Evolutionary conservation across 2,113 vertebrate species (phyloP), one percentile per base, ranked within the genome.

Genomic region (Caranx melampygus): DNA sequence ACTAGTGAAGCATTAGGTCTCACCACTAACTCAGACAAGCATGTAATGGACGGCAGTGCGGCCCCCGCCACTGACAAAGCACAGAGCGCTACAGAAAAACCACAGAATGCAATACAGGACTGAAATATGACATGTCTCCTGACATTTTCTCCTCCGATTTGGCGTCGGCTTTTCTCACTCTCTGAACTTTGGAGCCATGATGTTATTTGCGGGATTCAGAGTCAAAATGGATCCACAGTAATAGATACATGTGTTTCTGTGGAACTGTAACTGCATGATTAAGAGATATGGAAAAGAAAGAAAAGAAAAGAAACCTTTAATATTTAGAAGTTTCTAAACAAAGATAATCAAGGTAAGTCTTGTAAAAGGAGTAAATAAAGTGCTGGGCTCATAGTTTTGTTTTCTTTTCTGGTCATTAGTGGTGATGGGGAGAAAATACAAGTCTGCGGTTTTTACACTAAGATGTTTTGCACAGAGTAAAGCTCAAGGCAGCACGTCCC

Each of bases 41-140:
- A 65, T 75, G 78, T 89, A 88, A 90, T 89, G 89, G 89, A 87
- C 81, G 62, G 78, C 47, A 45, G 82, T 5, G 0, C 13, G 35
- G 68, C 35, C 54, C 9, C 11, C 26, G 26, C 0, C 59, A 61
- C 66, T 7, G 49, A 72, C 76, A 74, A 78, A 80, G 78, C 57
- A 31, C 60, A 55, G 52, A 77, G 82, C 69, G 44, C 62, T 55
- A 44, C 72, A 12, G 33, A 55, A 9, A 34, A 79, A 80, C 70
- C 80, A 44, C 70, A 66, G 72, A 69, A 83, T 69, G 73, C 18
- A 63, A 82, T 21, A 78, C 71, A 54, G 42, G 61, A 54, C 45
- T 49, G 42, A n/a, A 79, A 63, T 26, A 34, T 37, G 15, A 52
- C 4, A 20, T 0, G 69, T 91, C 88, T 83, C 82, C 76, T 33